phyloP scores from a whole-genome alignment of 2,888 invertebrate species.

The Lampropteryx suffumata region DNA sequence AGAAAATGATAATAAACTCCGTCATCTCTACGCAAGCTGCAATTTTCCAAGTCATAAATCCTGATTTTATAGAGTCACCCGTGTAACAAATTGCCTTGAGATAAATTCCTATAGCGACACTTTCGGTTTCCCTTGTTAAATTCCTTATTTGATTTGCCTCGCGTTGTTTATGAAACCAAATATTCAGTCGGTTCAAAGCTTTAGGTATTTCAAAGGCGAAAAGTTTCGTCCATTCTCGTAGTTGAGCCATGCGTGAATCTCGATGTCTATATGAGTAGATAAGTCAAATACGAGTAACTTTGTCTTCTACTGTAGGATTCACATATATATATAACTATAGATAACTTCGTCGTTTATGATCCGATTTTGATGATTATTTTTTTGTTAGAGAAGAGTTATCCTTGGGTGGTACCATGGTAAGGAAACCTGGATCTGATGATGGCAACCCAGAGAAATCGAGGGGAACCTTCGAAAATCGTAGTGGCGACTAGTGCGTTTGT shows the following conservation, averaged over 20 bases:
- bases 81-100: not conserved
- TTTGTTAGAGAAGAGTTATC: no score
- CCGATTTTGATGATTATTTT: no score
- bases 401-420: no score
- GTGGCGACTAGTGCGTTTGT: no score
- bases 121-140: not conserved
- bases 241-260: not conserved
- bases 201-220: slow-evolving; percentile 2
- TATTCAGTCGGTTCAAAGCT: not conserved
- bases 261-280: no score
- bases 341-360: no score
- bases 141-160: not conserved
- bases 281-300: no score
- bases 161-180: not conserved
- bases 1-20: not conserved
- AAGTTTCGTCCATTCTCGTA: not conserved
- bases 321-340: no score
- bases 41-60: not conserved
- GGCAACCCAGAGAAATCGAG: no score
- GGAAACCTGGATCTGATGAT: no score
- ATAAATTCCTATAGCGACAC: not conserved
- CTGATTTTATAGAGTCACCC: not conserved
- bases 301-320: no score
- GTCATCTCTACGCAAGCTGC: not conserved
- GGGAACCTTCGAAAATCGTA: no score